Percentiles rank a stretch among this genome's conserved stretches.
phyloP scores from a whole-genome alignment of 1,140 invertebrate species.

The Micrasema minimum region DNA sequence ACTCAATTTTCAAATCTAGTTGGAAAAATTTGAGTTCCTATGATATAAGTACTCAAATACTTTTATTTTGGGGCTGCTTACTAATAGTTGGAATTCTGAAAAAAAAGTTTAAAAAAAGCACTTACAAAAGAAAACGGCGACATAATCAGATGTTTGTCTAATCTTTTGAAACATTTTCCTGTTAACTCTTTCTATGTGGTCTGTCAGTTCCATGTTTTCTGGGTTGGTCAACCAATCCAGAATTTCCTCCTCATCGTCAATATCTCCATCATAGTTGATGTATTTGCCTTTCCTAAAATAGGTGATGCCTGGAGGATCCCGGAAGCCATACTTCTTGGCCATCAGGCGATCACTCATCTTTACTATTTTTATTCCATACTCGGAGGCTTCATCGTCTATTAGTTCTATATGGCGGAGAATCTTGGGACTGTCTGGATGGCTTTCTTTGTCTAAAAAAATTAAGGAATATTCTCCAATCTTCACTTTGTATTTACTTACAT shows the following conservation, averaged over 20 bases:
- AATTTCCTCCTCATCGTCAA: constrained; percentile 93
- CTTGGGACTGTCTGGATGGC: constrained; percentile 81
- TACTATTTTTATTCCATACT: constrained; percentile 93
- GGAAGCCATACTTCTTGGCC: constrained; percentile 93
- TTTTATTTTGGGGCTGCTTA: no score
- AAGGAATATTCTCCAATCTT: no score
- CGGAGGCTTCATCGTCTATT: constrained; percentile 90
- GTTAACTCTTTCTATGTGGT: constrained; percentile 93
- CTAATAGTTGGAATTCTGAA: no score
- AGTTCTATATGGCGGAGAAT: constrained; percentile 87
- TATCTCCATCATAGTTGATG: constrained; percentile 92
- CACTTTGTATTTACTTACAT: background rate
- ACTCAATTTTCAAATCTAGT: no score
- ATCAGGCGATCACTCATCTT: constrained; percentile 90
- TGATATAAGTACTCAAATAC: no score
- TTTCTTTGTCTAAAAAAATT: constrained; percentile 78
- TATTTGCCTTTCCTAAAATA: constrained; percentile 91
- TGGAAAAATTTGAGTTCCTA: no score
- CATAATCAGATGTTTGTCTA: constrained; percentile 87
- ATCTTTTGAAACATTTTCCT: constrained; percentile 94
- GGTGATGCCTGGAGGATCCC: constrained; percentile 89
- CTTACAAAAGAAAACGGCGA: constrained; percentile 96
- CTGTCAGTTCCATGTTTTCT: constrained; percentile 93
- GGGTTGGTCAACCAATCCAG: constrained; percentile 94
- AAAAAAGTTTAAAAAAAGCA: no score